These are phyloP conservation scores for Oxystoma pomonae DNA, from an alignment of 2,888 invertebrate genomes.

Conservation along the genomic window DNA sequence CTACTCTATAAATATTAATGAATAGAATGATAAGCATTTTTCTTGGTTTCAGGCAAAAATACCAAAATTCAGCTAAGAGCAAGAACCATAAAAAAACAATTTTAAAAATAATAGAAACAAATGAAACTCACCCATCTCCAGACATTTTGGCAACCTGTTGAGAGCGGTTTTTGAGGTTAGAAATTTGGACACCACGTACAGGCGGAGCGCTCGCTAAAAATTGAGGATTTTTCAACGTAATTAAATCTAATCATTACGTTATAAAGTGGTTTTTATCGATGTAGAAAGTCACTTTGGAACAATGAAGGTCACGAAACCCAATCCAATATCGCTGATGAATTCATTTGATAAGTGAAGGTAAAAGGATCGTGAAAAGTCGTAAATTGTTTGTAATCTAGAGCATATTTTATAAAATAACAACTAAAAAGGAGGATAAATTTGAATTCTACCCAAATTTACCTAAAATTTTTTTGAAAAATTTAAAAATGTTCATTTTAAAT, in stretches of 20 bases:
- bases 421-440: too few relatives aligned
- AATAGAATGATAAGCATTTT: too few relatives aligned
- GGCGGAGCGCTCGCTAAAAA: slow-evolving; percentile 1
- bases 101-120: slow-evolving; percentile 3
- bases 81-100: too few relatives aligned
- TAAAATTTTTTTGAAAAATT: too few relatives aligned
- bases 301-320: slow-evolving; percentile 27
- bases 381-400: too few relatives aligned
- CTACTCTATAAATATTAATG: too few relatives aligned
- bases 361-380: too few relatives aligned
- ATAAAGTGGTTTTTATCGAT: slow-evolving; percentile 24
- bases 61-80: too few relatives aligned
- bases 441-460: too few relatives aligned
- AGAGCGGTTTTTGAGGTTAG: slow-evolving; percentile 9
- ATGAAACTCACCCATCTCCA: slow-evolving; percentile 18
- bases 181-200: slow-evolving; percentile 9
- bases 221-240: neutral
- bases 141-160: slow-evolving; percentile 28
- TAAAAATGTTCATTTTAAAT: too few relatives aligned
- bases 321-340: neutral
- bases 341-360: neutral
- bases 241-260: slow-evolving; percentile 24
- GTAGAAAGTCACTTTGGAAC: slow-evolving; percentile 35
- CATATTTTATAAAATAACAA: too few relatives aligned
- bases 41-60: too few relatives aligned